Base-by-base conservation (phyloP, 2,888 invertebrate species). In the Drosophila yooni region DNA sequence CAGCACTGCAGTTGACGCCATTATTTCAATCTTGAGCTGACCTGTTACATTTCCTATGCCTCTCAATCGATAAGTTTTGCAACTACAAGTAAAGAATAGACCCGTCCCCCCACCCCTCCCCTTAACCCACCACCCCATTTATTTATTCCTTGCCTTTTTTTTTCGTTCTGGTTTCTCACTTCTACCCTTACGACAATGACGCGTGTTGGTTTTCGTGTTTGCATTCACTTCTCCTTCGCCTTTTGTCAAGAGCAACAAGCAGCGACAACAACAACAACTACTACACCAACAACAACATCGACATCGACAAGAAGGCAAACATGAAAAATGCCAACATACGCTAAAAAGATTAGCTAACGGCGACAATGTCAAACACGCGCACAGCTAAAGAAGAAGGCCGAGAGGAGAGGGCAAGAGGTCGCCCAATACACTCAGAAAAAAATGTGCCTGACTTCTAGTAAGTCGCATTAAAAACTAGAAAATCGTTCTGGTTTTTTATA, bases 301-400 rank as follows among this genome's bases (percentile, higher is more conserved):
- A 58, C 74, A 75, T 63, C 72, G 69, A 89, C 79, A 88, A 88
- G 86, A 82, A 81, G 81, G 86, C 88, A 90, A 88, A 87, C 90
- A 90, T 88, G 85, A 86, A 86, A 90, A 87, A 87, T 90, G 87
- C 89, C 87, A 90, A 88, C 89, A 90, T 87, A 88, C 90, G 87
- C 89, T 88, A 88, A 88, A 87, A 88, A 87, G 90, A 90, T 87
- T 90, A 88, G 90, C 90, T 83, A 88, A 86, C 87, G 86, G 90
- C 90, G 83, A 88, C 90, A 87, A 87, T 87, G 87, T 89, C 90
- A 90, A 90, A 87, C 89, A 90, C 86, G 90, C 90, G 83, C 86
- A 34, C 15, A 46, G 34, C 36, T 38, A 21, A 33, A 27, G 65
- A 53, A 40, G 56, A 63, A 81, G 73, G 63, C 75, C 61, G 64